These are phyloP conservation scores for Sarcophaga bullata DNA, from an alignment of 1,140 invertebrate species.

Conservation along the genomic window DNA sequence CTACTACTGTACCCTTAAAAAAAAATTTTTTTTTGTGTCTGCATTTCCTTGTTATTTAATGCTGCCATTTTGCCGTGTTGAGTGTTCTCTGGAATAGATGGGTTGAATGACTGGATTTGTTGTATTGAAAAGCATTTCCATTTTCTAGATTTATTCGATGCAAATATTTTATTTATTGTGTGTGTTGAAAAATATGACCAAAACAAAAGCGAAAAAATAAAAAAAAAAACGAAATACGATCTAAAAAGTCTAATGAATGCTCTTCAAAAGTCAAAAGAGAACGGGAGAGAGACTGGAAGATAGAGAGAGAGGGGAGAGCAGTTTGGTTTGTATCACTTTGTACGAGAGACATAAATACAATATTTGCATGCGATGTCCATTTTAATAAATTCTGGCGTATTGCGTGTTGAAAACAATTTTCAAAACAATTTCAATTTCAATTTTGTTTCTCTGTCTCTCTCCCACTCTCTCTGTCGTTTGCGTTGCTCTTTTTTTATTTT, in stretches of 20 bases:
- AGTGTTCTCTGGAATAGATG: not conserved
- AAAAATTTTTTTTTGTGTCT: too few relatives aligned
- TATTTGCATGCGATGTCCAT: constrained; percentile 26
- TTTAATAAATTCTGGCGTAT: constrained; percentile 20
- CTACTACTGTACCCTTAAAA: too few relatives aligned
- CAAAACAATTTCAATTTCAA: constrained; percentile 20
- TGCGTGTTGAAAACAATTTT: constrained; percentile 21
- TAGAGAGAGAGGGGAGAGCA: not conserved
- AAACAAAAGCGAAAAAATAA: not conserved
- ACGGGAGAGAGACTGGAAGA: too few relatives aligned
- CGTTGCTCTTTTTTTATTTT: too few relatives aligned
- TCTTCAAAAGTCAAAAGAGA: too few relatives aligned
- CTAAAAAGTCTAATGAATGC: constrained; percentile 3
- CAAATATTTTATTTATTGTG: not conserved
- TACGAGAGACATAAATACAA: not conserved
- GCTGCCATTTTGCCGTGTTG: not conserved
- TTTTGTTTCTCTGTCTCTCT: too few relatives aligned
- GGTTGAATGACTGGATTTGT: not conserved
- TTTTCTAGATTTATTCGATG: constrained; percentile 16
- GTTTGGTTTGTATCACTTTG: not conserved
- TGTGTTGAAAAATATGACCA: not conserved
- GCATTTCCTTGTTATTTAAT: not conserved
- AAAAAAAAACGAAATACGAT: not conserved
- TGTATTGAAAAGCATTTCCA: not conserved
- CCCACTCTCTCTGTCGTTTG: too few relatives aligned